phyloP scores from a whole-genome alignment of 2,888 invertebrate genomes.

The Tethea ocularis region DNA sequence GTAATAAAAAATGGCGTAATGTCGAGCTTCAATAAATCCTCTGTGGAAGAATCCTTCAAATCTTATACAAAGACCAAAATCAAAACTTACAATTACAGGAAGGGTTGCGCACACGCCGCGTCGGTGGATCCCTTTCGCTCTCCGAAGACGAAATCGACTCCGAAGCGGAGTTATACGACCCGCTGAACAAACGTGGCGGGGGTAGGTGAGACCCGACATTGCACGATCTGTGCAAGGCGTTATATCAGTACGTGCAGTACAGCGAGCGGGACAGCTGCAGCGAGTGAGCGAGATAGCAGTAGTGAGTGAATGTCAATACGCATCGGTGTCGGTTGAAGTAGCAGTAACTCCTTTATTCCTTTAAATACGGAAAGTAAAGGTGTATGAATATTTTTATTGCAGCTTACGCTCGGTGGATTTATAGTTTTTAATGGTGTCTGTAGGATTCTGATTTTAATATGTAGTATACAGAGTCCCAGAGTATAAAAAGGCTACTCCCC shows the following conservation, averaged over 20 bases:
- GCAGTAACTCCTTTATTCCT: too few relatives aligned
- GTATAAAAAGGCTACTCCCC: too few relatives aligned
- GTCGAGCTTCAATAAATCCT: too few relatives aligned
- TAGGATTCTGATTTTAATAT: too few relatives aligned
- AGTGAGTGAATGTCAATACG: conserved; percentile 1
- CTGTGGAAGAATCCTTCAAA: too few relatives aligned
- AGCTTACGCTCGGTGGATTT: not conserved
- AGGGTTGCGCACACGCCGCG: conserved; percentile 84
- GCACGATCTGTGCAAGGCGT: conserved; percentile 78
- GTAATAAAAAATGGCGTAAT: too few relatives aligned
- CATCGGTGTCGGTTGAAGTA: too few relatives aligned
- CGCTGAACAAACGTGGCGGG: conserved; percentile 71
- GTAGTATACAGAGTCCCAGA: too few relatives aligned
- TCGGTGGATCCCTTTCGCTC: conserved; percentile 90
- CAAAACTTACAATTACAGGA: conserved; percentile 56
- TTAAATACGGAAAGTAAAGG: too few relatives aligned
- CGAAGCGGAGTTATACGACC: conserved; percentile 81
- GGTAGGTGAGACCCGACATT: conserved; percentile 75
- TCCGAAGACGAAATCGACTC: conserved; percentile 93
- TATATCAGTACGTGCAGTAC: conserved; percentile 59
- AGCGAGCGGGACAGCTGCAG: conserved; percentile 29
- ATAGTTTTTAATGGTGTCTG: too few relatives aligned
- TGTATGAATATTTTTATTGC: not conserved
- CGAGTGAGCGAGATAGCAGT: conserved; percentile 21
- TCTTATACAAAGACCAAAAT: not conserved